Conservation (phyloP, 2,888 invertebrate species). For the Pilophorus perplexus region DNA sequence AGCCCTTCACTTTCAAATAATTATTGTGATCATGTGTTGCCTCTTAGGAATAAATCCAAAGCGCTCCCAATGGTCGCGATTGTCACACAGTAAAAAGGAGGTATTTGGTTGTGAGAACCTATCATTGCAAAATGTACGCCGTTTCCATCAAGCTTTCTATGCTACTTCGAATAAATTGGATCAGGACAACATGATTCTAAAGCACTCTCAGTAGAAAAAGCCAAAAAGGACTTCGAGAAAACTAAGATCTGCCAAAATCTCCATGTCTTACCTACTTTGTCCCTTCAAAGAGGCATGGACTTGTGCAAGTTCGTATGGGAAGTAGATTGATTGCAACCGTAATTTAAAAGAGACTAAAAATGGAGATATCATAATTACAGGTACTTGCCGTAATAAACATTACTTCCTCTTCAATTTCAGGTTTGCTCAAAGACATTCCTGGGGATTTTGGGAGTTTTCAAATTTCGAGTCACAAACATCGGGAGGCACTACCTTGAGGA, state of each 20-base stretch:
- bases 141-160: constrained; percentile 3
- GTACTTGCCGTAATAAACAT: too few relatives aligned
- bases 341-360: too few relatives aligned
- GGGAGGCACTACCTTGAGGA: not conserved
- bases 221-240: not conserved
- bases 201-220: not conserved
- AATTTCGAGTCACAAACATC: not conserved
- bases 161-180: not conserved
- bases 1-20: too few relatives aligned
- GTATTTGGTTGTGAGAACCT: too few relatives aligned
- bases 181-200: not conserved
- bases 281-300: not conserved
- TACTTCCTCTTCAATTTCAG: too few relatives aligned
- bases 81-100: too few relatives aligned
- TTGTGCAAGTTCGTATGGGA: not conserved
- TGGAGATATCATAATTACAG: too few relatives aligned
- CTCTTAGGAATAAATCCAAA: too few relatives aligned
- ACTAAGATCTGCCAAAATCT: not conserved
- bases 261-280: not conserved
- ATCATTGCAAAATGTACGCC: constrained; percentile 3
- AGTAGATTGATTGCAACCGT: too few relatives aligned
- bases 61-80: too few relatives aligned
- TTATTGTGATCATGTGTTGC: too few relatives aligned
- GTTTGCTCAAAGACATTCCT: not conserved
- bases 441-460: not conserved